Percentiles rank a stretch among this genome's conserved stretches.
Evolutionary conservation across 2,888 invertebrate genomes (phyloP).

Genomic region (Arge pagana): DNA sequence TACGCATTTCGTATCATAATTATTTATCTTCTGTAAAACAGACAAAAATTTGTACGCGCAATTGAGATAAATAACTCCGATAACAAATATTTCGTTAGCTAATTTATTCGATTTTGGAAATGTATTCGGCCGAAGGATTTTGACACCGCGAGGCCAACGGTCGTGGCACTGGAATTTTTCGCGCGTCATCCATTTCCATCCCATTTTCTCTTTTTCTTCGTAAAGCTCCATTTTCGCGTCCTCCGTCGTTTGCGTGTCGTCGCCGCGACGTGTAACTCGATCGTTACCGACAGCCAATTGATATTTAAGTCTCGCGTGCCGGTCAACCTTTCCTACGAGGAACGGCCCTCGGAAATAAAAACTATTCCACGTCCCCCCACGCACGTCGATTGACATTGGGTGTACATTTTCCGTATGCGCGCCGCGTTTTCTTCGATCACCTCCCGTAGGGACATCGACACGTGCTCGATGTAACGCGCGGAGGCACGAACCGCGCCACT

Average conservation of each 20-base stretch:
- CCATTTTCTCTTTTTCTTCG: not conserved
- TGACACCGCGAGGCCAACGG: no score
- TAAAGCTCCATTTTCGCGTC: not conserved
- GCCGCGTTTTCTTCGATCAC: conserved; percentile 35
- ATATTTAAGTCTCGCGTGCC: conserved; percentile 42
- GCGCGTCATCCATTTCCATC: no score
- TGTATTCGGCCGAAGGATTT: no score
- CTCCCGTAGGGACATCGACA: not conserved
- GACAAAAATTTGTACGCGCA: no score
- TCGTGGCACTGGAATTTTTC: not conserved
- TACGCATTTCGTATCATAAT: no score
- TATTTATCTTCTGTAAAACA: no score
- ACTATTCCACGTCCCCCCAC: conserved; percentile 34
- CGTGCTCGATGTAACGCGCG: not conserved
- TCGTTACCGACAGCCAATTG: conserved; percentile 27
- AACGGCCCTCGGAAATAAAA: conserved; percentile 38
- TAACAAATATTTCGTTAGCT: no score
- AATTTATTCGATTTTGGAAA: no score
- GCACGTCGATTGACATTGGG: conserved; percentile 49
- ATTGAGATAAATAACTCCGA: no score
- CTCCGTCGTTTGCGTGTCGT: not conserved
- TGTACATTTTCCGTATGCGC: conserved; percentile 47
- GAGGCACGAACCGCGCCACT: not conserved
- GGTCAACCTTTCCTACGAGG: conserved; percentile 33
- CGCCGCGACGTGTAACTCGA: not conserved